A percentile compares a stretch with the other conserved stretches of the same genome.
Evolutionary conservation across 2,113 vertebrate genomes (phyloP).

Genomic region (Sander vitreus): DNA sequence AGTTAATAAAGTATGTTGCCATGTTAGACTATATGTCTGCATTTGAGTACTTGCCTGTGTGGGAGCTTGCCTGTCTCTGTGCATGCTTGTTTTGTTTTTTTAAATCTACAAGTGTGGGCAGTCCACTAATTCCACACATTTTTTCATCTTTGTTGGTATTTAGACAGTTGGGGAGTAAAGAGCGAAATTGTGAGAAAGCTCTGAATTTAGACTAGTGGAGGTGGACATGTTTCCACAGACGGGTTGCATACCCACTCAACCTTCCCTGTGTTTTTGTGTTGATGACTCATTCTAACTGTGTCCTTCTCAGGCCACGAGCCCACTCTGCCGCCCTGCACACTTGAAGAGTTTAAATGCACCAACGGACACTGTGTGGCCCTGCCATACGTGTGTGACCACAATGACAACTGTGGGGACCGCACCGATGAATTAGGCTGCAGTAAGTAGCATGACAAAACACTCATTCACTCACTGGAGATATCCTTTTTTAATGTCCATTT

Average conservation of each 20-base stretch:
- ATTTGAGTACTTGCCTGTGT: constrained; percentile 10
- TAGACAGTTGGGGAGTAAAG: background rate
- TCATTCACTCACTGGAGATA: background rate
- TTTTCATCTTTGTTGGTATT: background rate
- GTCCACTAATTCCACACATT: background rate
- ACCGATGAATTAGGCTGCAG: constrained; percentile 94
- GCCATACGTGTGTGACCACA: constrained; percentile 90
- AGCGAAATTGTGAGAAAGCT: constrained; percentile 16
- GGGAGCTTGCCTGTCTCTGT: background rate
- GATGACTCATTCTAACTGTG: constrained; percentile 31
- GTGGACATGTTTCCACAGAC: background rate
- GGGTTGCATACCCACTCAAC: constrained; percentile 20
- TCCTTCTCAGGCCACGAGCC: constrained; percentile 85
- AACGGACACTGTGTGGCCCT: constrained; percentile 89
- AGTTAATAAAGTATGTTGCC: background rate
- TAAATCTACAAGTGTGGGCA: background rate
- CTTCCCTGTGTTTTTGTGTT: constrained; percentile 12
- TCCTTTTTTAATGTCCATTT: background rate
- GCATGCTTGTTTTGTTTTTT: background rate
- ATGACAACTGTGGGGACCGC: constrained; percentile 91
- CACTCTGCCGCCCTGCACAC: constrained; percentile 88
- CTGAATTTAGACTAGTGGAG: constrained; percentile 26
- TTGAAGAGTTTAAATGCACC: constrained; percentile 92
- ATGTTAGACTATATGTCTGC: background rate
- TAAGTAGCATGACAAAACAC: constrained; percentile 81